Conservation (phyloP, 2,113 vertebrate species). For the Mugil cephalus region DNA sequence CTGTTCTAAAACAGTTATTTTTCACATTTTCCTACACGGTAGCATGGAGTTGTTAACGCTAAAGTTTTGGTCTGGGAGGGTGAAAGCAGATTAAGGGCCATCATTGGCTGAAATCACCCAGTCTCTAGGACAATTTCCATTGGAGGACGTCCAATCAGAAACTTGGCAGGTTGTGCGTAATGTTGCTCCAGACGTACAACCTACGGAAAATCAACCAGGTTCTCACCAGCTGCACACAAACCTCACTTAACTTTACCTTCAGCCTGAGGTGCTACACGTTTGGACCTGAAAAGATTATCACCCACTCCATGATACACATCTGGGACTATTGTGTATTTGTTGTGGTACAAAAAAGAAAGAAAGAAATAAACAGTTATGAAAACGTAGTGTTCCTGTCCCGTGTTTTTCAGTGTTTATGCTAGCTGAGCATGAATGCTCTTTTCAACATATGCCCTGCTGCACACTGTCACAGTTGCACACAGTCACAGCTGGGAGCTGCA, state of each 20-base stretch:
- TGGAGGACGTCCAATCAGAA: neutral
- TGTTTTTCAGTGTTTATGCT: constrained; percentile 25
- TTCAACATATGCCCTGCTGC: constrained; percentile 26
- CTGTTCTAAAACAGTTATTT: no score
- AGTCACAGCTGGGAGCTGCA: constrained; percentile 52
- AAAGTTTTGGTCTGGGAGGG: neutral
- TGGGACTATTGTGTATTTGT: neutral
- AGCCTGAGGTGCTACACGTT: neutral
- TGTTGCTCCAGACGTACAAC: no score
- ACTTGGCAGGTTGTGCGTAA: neutral
- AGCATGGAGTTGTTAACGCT: neutral
- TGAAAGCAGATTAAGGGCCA: neutral
- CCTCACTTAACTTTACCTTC: constrained; percentile 12
- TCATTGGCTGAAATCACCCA: neutral
- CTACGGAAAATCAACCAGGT: neutral
- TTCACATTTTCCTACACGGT: neutral
- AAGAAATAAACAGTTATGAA: neutral
- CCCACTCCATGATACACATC: neutral
- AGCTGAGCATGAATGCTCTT: constrained; percentile 26
- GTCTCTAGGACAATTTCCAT: neutral
- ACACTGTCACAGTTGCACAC: constrained; percentile 21
- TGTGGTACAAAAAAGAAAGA: neutral
- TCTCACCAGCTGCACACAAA: neutral
- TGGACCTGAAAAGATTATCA: no score
- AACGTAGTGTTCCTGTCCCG: constrained; percentile 7